A percentile compares a stretch with the other conserved stretches of the same genome.
Evolutionary conservation across 1,140 invertebrate species (phyloP).

Genomic region (Drosophila bifasciata): DNA sequence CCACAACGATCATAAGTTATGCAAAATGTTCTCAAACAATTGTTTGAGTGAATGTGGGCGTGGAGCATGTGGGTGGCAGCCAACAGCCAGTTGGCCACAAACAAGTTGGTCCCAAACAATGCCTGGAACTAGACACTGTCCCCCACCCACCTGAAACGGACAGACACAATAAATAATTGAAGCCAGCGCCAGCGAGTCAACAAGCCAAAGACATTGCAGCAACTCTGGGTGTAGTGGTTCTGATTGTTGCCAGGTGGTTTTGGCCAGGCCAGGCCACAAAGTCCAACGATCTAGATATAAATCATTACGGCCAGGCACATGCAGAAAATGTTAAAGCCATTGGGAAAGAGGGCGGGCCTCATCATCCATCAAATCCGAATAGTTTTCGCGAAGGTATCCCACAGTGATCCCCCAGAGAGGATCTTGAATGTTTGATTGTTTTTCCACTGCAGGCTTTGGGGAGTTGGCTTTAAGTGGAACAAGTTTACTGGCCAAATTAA

Average conservation of each 20-base stretch:
- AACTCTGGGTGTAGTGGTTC: conserved; percentile 28
- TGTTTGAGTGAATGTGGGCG: conserved; percentile 5
- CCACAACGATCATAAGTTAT: conserved; percentile 47
- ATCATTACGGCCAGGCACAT: conserved; percentile 63
- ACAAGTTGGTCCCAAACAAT: conserved; percentile 59
- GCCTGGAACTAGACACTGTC: conserved; percentile 66
- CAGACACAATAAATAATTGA: conserved; percentile 79
- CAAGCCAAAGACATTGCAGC: conserved; percentile 74
- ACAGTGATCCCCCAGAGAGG: conserved; percentile 7
- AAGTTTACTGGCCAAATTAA: conserved; percentile 57
- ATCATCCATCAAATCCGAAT: conserved; percentile 43
- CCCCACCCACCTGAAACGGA: too few species aligned
- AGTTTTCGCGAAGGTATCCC: conserved; percentile 22
- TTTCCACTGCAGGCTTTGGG: conserved; percentile 11
- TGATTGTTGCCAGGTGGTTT: conserved; percentile 65
- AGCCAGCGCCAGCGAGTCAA: conserved; percentile 73
- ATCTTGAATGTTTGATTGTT: conserved; percentile 16
- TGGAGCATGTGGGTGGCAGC: conserved; percentile 38
- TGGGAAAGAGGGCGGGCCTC: conserved; percentile 18
- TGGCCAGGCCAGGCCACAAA: conserved; percentile 70
- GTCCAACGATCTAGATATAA: conserved; percentile 64
- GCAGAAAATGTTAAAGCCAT: conserved; percentile 53
- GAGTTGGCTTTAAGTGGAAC: conserved; percentile 22
- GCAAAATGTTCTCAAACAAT: conserved; percentile 28
- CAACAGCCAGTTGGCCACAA: conserved; percentile 58